Base-by-base conservation (phyloP, 1,140 invertebrate genomes). In the Drosophila kohkoa region DNA sequence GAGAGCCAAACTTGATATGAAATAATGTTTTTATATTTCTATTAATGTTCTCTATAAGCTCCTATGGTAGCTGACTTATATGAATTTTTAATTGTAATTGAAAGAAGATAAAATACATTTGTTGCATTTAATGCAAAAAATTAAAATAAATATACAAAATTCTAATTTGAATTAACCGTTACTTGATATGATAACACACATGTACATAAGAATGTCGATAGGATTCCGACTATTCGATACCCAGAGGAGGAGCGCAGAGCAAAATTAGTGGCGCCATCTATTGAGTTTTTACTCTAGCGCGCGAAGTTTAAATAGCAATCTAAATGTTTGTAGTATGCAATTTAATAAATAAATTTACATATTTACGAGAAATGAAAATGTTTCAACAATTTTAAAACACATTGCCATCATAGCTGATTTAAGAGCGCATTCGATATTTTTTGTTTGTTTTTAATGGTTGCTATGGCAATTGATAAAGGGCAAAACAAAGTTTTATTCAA, bases 371-470 rank as follows among this genome's bases (percentile, higher is more conserved):
- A 4, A 3, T 25, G 20, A 25, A 25, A 25, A 25, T 25, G 0
- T 0, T 3, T 2, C 2, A 28, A 16, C 20, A 15, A 0, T 0
- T 5, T 43, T 13, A 11, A 13, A n/a, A 28, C 11, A 20, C 3
- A 43, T 25, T 0, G 20, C 3, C 16, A 43, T 3, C 15, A 4
- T 3, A 13, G 1, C 3, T 30, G 4, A 0, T 11, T 16, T 2
- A 1, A 16, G 0, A 4, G 60, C 73, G 30, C 38, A 45, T 46
- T 46, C 46, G 16, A 4, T 45, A 10, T 3, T 7, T 13, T 66
- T 32, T 49, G n/a, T 46, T 76, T 35, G 28, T 0, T 8, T 28
- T 13, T 13, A 11, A 6, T 13, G 1, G 81, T 83, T 83, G 32
- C 63, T 64, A 70, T 49, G 81, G 59, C 13, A 7, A 75, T 35